Conservation (phyloP, 2,797 vertebrate genomes). For the Enteromius radiatus region DNA sequence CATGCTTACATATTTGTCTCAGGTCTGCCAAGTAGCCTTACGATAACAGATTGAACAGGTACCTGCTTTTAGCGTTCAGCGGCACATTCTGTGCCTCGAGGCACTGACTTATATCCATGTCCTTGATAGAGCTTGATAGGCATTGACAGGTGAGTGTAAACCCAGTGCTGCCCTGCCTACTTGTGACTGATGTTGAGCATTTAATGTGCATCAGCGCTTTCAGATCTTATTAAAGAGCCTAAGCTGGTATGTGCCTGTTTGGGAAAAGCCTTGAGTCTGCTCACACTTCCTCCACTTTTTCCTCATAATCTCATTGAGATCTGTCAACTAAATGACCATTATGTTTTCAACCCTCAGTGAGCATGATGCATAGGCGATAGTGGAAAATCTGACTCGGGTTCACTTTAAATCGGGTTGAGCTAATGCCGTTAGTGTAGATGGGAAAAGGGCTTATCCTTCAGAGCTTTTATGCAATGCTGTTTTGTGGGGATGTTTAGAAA, state of each 20-base stretch:
- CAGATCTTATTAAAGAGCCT: constrained; percentile 52
- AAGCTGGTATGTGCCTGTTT: constrained; percentile 41
- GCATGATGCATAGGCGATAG: constrained; percentile 31
- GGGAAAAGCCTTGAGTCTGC: constrained; percentile 38
- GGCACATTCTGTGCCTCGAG: constrained; percentile 21
- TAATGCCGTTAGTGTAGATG: constrained; percentile 39
- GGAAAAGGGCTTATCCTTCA: constrained; percentile 36
- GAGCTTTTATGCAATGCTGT: constrained; percentile 25
- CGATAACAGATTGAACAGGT: constrained; percentile 52
- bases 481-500: constrained; percentile 36
- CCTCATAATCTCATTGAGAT: constrained; percentile 41
- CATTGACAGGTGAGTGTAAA: constrained; percentile 52
- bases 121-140: constrained; percentile 57
- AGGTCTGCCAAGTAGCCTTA: constrained; percentile 51
- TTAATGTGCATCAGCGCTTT: constrained; percentile 59
- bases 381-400: constrained; percentile 36
- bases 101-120: constrained; percentile 52
- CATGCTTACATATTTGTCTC: constrained; percentile 56
- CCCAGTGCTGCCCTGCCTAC: constrained; percentile 43
- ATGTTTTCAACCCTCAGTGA: constrained; percentile 43
- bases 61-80: constrained; percentile 40
- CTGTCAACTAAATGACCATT: constrained; percentile 39
- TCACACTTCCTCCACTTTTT: constrained; percentile 37
- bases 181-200: constrained; percentile 53
- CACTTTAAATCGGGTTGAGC: constrained; percentile 37